Evolutionary conservation across 37 sponge, comb jelly and placozoan genomes (phyloP), one percentile per base, ranked within the genome.

Genomic region (Haliclona indistincta): DNA sequence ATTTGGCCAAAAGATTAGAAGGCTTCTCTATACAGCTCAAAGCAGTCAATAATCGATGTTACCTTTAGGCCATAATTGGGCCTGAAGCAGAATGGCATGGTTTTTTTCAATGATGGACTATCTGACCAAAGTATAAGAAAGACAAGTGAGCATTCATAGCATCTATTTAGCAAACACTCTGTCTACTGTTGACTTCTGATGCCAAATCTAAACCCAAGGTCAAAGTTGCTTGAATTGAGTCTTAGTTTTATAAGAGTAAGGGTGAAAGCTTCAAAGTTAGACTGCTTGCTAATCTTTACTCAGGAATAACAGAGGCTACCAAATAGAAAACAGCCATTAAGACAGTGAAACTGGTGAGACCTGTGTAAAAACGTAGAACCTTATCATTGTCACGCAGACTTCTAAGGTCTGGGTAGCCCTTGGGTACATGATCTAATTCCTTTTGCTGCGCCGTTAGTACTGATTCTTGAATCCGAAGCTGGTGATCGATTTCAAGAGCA

Each of bases 1-100:
- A 52, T 35, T 74, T 82, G 35, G 68, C 75, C 4, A 82, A 25
- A 8, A 82, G 68, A 64, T 66, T 41, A 7, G 83, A 74, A 35
- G 74, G 74, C 54, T 66, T 73, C 53, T 82, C 75, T 40, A 82
- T 82, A 82, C 7, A 74, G 10, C 54, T 74, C 75, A 74, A 74
- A 82, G 53, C 83, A 82, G 68, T 82, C 83, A 74, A 82, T 82
- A 30, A 82, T 68, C 20, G 73, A 81, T 45, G 69, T 74, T 3
- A 73, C 73, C 36, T 42, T 72, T 15, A 73, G 28, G 23, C 80
- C 71, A 63, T 64, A 81, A 5, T 47, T 45, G 6, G 67, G 54
- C 43, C 67, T 56, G 33, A 83, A 83, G 43, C 79, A 54, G n/a
- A 68, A 68, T 7, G 84, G 76, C 84, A 84, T 65, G 8, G 68